These are phyloP conservation scores for Ephestia elutella DNA, from an alignment of 1,140 invertebrate genomes.

Conservation along the genomic window DNA sequence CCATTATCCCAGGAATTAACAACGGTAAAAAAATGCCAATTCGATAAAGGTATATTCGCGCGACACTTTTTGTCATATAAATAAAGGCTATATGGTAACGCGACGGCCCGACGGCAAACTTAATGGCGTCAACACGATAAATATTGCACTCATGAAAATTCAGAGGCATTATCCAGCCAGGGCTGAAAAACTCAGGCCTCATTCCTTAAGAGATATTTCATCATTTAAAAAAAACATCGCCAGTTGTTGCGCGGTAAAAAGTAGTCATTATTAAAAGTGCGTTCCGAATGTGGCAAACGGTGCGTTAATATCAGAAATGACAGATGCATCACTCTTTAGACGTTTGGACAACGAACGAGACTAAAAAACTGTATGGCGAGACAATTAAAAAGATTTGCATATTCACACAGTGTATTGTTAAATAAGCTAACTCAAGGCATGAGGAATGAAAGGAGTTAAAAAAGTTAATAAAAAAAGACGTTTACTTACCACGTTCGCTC, in stretches of 20 bases:
- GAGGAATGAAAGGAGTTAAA: slow-evolving; percentile 41
- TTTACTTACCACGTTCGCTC: slow-evolving; percentile 18
- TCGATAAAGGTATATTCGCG: slow-evolving; percentile 60
- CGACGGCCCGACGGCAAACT: slow-evolving; percentile 26
- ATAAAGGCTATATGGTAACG: slow-evolving; percentile 51
- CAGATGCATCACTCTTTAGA: slow-evolving; percentile 53
- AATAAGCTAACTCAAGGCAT: slow-evolving; percentile 37
- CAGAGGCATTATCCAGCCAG: slow-evolving; percentile 37
- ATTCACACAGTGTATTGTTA: slow-evolving; percentile 53
- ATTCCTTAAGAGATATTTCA: slow-evolving; percentile 36
- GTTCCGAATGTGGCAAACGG: slow-evolving; percentile 37
- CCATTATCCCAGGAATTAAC: slow-evolving; percentile 71
- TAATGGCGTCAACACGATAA: slow-evolving; percentile 58
- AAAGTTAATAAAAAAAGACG: slow-evolving; percentile 28
- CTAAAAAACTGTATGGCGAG: slow-evolving; percentile 33
- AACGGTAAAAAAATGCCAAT: slow-evolving; percentile 59
- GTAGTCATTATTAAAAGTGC: slow-evolving; percentile 35
- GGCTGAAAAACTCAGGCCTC: slow-evolving; percentile 32
- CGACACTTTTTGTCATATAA: slow-evolving; percentile 58
- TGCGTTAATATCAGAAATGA: slow-evolving; percentile 63
- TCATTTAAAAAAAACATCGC: slow-evolving; percentile 35
- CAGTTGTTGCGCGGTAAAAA: slow-evolving; percentile 27
- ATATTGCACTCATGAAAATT: slow-evolving; percentile 66
- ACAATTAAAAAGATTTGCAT: slow-evolving; percentile 62
- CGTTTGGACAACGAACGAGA: slow-evolving; percentile 28